A percentile compares a stretch with the other conserved stretches of the same genome.
phyloP scores from a whole-genome alignment of 1,140 invertebrate genomes.

The Drosophila lini region DNA sequence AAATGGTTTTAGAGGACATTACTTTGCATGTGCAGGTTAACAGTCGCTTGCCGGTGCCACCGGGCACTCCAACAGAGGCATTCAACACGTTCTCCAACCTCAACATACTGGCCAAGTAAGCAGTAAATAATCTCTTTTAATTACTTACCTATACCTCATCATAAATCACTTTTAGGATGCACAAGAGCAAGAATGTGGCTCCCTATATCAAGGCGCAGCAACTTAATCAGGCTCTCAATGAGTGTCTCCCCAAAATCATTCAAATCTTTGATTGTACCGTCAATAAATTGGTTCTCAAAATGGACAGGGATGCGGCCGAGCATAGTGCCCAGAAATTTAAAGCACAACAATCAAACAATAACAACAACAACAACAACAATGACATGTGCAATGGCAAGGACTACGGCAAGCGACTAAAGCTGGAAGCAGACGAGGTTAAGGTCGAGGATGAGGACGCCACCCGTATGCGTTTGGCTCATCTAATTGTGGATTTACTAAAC shows the following conservation, averaged over 20 bases:
- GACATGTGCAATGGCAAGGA: conserved; percentile 57
- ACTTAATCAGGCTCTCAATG: conserved; percentile 65
- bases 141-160: no score
- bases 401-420: conserved; percentile 47
- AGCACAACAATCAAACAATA: conserved; percentile 51
- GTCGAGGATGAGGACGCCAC: conserved; percentile 26
- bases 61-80: conserved; percentile 60
- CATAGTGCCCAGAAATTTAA: conserved; percentile 45
- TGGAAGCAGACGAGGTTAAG: conserved; percentile 17
- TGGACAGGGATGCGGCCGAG: conserved; percentile 62
- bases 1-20: conserved; percentile 84
- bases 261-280: conserved; percentile 79
- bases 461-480: conserved; percentile 68
- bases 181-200: conserved; percentile 66
- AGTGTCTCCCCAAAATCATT: conserved; percentile 78
- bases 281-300: conserved; percentile 65
- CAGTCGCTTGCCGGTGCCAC: conserved; percentile 55
- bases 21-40: conserved; percentile 76
- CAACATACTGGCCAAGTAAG: conserved; percentile 68
- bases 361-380: conserved; percentile 42
- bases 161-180: conserved; percentile 53
- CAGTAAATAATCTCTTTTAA: neutral
- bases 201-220: conserved; percentile 58
- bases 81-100: conserved; percentile 79
- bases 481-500: conserved; percentile 74